These are phyloP conservation scores for Zenarchopterus dispar DNA, from an alignment of 2,797 vertebrate species.

Conservation along the genomic window DNA sequence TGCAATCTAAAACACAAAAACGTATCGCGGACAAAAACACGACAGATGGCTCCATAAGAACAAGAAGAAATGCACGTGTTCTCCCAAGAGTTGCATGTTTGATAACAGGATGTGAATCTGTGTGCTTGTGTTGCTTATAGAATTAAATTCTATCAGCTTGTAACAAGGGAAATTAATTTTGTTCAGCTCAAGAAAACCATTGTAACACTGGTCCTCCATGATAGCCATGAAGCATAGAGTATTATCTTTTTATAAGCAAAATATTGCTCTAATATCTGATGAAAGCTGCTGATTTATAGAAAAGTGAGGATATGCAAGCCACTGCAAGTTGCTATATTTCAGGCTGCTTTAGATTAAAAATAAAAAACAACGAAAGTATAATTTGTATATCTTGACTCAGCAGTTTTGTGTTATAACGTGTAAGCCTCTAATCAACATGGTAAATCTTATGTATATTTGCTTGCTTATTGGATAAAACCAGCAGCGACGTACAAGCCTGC, in stretches of 20 bases:
- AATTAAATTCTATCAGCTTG: constrained; percentile 38
- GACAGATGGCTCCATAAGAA: constrained; percentile 42
- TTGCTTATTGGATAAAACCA: constrained; percentile 56
- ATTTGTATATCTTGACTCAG: constrained; percentile 1
- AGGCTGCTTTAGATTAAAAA: neutral
- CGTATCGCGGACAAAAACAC: constrained; percentile 5
- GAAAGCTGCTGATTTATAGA: constrained; percentile 12
- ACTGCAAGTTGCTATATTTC: neutral
- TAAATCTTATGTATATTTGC: constrained; percentile 63
- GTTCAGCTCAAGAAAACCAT: constrained; percentile 24
- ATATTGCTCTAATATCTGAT: constrained; percentile 5
- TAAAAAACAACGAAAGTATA: constrained; percentile 2
- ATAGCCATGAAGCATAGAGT: constrained; percentile 10
- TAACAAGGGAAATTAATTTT: constrained; percentile 53
- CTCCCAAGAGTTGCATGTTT: constrained; percentile 37
- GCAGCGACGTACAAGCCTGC: constrained; percentile 25
- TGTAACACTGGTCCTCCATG: constrained; percentile 4
- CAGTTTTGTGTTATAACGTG: constrained; percentile 15
- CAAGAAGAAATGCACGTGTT: constrained; percentile 26
- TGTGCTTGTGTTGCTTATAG: constrained; percentile 38
- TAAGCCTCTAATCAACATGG: constrained; percentile 13
- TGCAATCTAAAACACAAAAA: constrained; percentile 22
- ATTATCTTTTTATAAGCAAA: constrained; percentile 25
- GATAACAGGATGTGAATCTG: constrained; percentile 39
- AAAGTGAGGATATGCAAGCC: neutral